These are phyloP conservation scores for Hycleus phaleratus DNA, from an alignment of 1,140 invertebrate species.

Conservation along the genomic window DNA sequence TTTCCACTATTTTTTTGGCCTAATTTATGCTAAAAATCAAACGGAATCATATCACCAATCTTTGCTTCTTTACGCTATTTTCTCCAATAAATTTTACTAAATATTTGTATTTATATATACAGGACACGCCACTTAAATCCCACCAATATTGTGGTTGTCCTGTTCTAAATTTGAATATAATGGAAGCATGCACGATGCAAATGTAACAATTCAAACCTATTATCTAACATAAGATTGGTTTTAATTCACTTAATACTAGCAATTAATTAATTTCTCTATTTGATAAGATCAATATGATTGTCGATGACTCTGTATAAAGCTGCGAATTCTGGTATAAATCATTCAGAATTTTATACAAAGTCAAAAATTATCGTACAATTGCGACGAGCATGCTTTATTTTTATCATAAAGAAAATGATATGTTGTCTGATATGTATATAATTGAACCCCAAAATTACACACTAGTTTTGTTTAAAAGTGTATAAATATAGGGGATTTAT, in stretches of 20 bases:
- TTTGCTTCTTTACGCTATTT: not conserved
- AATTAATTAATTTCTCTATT: constrained; percentile 13
- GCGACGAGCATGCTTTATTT: constrained; percentile 14
- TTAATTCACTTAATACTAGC: constrained; percentile 9
- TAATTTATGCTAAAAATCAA: not conserved
- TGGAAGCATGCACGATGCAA: constrained; percentile 31
- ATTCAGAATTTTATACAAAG: constrained; percentile 17
- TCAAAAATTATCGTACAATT: constrained; percentile 17
- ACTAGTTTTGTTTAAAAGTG: too few species aligned
- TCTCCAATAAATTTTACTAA: too few species aligned
- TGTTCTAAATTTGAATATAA: constrained; percentile 12
- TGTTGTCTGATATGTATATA: too few species aligned
- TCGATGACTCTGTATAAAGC: constrained; percentile 36
- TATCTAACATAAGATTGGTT: constrained; percentile 36
- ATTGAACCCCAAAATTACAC: too few species aligned
- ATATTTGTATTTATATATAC: too few species aligned
- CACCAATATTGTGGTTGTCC: too few species aligned
- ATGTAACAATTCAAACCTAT: constrained; percentile 23
- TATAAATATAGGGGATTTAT: too few species aligned
- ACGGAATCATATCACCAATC: constrained; percentile 10
- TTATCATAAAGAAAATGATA: too few species aligned
- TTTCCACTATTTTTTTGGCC: not conserved
- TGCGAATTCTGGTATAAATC: constrained; percentile 1
- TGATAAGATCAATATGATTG: constrained; percentile 33
- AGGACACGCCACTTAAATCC: too few species aligned